Evolutionary conservation across 2,888 invertebrate species (phyloP).

Genomic region (Morpho helenor): DNA sequence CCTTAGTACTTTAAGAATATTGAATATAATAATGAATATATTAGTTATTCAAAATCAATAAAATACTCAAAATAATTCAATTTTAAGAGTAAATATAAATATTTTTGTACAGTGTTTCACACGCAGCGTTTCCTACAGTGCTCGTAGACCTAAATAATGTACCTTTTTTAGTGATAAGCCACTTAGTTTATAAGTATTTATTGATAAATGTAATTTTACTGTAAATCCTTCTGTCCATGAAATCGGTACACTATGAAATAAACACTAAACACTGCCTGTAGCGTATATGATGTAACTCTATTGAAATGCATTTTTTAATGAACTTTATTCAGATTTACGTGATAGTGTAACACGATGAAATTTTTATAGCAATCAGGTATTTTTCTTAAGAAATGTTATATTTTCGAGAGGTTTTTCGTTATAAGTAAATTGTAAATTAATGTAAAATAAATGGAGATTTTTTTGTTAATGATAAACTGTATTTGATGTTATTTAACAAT

Average conservation of each 20-base stretch:
- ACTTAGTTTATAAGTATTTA: slow-evolving; percentile 70
- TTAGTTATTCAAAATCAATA: too few relatives aligned
- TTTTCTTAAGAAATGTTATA: slow-evolving; percentile 60
- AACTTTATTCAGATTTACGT: slow-evolving; percentile 8
- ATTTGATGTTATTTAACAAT: slow-evolving; percentile 1
- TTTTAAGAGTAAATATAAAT: too few relatives aligned
- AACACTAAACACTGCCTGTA: slow-evolving; percentile 9
- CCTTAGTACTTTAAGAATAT: too few relatives aligned
- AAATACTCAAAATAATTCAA: too few relatives aligned
- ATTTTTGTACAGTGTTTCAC: slow-evolving; percentile 42
- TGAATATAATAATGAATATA: too few relatives aligned
- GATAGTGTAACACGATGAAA: slow-evolving; percentile 17
- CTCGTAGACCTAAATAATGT: slow-evolving; percentile 65
- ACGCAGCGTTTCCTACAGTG: slow-evolving; percentile 59
- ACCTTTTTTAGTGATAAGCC: slow-evolving; percentile 67
- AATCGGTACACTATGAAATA: slow-evolving; percentile 27
- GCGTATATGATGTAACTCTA: slow-evolving; percentile 5
- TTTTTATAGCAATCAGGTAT: slow-evolving; percentile 42
- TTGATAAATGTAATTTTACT: slow-evolving; percentile 62
- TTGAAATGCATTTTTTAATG: slow-evolving; percentile 9
- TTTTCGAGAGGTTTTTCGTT: slow-evolving; percentile 63
- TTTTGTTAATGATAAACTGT: slow-evolving; percentile 56
- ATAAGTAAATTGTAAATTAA: slow-evolving; percentile 74
- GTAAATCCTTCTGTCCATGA: slow-evolving; percentile 50
- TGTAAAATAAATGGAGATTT: slow-evolving; percentile 77